These are phyloP conservation scores for Pygoscelis antarcticus DNA, from an alignment of 2,113 vertebrate genomes.

Conservation along the genomic window DNA sequence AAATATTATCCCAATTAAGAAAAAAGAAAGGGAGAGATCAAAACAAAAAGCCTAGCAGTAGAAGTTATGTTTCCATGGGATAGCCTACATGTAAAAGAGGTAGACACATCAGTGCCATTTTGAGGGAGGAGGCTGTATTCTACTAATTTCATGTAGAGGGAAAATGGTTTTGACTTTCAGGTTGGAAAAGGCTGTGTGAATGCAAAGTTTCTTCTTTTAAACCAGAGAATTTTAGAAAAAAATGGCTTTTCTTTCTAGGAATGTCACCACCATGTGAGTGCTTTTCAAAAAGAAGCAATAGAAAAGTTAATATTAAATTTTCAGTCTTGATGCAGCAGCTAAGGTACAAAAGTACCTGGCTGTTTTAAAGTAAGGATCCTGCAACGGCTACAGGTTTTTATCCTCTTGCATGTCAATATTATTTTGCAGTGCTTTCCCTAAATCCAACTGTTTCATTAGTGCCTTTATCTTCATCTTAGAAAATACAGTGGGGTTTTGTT, in stretches of 20 bases:
- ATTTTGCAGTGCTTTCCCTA: not conserved
- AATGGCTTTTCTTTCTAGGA: not conserved
- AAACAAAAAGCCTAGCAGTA: not conserved
- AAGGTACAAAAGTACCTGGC: not conserved
- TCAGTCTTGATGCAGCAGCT: not conserved
- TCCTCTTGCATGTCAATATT: not conserved
- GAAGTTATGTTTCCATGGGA: not conserved
- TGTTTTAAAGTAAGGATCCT: not conserved
- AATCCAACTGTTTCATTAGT: not conserved
- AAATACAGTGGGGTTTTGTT: not conserved
- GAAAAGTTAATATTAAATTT: not conserved
- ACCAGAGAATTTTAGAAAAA: not conserved
- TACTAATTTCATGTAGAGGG: not conserved
- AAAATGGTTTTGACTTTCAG: not conserved
- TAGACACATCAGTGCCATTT: not conserved
- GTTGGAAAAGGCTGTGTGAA: not conserved
- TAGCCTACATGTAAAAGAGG: not conserved
- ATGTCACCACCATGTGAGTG: not conserved
- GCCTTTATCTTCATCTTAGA: not conserved
- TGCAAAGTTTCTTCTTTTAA: not conserved
- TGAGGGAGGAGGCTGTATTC: not conserved
- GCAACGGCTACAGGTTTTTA: not conserved
- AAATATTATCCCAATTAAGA: not conserved
- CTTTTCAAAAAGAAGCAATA: not conserved
- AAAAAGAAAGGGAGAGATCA: not conserved